Evolutionary conservation across 2,797 vertebrate genomes (phyloP).

Genomic region (Antennarius maculatus): DNA sequence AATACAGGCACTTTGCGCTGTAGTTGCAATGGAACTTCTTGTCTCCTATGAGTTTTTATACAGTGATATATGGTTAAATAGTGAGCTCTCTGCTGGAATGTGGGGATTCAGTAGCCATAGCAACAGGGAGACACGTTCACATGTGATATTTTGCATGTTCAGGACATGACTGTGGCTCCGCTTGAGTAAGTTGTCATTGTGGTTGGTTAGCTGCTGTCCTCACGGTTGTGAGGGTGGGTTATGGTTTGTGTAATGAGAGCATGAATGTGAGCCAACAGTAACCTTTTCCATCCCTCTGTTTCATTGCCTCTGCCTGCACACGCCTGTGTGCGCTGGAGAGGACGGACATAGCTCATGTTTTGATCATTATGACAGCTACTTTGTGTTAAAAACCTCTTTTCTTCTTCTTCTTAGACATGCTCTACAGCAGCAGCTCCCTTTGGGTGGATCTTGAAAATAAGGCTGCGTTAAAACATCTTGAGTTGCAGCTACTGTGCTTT

Average conservation of each 20-base stretch:
- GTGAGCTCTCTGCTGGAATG: conserved; percentile 9
- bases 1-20: not conserved
- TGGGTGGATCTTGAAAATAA: conserved; percentile 1
- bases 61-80: not conserved
- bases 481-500: not conserved
- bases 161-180: conserved; percentile 18
- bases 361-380: conserved; percentile 33
- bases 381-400: conserved; percentile 19
- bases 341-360: conserved; percentile 37
- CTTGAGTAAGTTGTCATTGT: conserved; percentile 41
- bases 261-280: conserved; percentile 25
- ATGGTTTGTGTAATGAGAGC: conserved; percentile 47
- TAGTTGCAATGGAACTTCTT: not conserved
- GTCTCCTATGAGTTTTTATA: conserved; percentile 15
- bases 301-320: conserved; percentile 6
- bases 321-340: conserved; percentile 19
- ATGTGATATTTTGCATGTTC: conserved; percentile 33
- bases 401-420: not conserved
- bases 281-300: conserved; percentile 32
- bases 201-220: conserved; percentile 43
- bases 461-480: not conserved
- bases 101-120: conserved; percentile 52
- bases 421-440: conserved; percentile 8
- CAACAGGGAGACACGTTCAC: conserved; percentile 49
- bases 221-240: conserved; percentile 45